A percentile compares a stretch with the other conserved stretches of the same genome.
phyloP scores from a whole-genome alignment of 2,797 vertebrate species.

The Fringilla coelebs region DNA sequence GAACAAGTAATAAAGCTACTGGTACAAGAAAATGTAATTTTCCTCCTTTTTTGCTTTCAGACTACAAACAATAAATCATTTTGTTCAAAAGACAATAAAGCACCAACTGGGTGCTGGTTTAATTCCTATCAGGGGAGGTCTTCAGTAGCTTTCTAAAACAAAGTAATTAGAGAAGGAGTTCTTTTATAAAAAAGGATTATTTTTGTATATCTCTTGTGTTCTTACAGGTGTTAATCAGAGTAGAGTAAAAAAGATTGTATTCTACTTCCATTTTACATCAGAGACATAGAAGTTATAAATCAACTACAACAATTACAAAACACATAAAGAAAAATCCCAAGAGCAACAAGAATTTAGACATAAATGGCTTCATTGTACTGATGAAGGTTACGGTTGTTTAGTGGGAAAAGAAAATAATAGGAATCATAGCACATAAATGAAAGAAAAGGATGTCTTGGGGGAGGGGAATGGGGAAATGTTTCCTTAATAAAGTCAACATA shows the following conservation, averaged over 20 bases:
- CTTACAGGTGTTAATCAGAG: slow-evolving; percentile 48
- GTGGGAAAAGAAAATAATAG: slow-evolving; percentile 29
- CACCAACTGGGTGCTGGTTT: slow-evolving; percentile 84
- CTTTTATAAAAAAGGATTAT: slow-evolving; percentile 28
- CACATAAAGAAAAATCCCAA: slow-evolving; percentile 50
- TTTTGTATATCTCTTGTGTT: slow-evolving; percentile 59
- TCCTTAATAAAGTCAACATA: slow-evolving; percentile 55
- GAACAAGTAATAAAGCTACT: slow-evolving; percentile 72
- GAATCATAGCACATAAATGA: slow-evolving; percentile 45
- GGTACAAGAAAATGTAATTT: slow-evolving; percentile 86
- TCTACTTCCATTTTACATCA: slow-evolving; percentile 37
- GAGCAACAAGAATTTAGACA: slow-evolving; percentile 47
- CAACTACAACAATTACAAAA: slow-evolving; percentile 44
- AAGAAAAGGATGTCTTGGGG: slow-evolving; percentile 25
- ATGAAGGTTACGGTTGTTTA: slow-evolving; percentile 46
- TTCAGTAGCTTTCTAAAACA: slow-evolving; percentile 69
- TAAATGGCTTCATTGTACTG: slow-evolving; percentile 41
- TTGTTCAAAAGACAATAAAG: slow-evolving; percentile 90
- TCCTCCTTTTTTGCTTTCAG: slow-evolving; percentile 81
- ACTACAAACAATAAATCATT: slow-evolving; percentile 90
- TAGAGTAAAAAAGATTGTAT: slow-evolving; percentile 33
- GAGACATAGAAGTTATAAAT: slow-evolving; percentile 56
- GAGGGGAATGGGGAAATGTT: slow-evolving; percentile 33
- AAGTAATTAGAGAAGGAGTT: slow-evolving; percentile 57
- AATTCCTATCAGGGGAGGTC: slow-evolving; percentile 89